Conservation (phyloP, 2,113 vertebrate species). For the Cephalopterus ornatus region DNA sequence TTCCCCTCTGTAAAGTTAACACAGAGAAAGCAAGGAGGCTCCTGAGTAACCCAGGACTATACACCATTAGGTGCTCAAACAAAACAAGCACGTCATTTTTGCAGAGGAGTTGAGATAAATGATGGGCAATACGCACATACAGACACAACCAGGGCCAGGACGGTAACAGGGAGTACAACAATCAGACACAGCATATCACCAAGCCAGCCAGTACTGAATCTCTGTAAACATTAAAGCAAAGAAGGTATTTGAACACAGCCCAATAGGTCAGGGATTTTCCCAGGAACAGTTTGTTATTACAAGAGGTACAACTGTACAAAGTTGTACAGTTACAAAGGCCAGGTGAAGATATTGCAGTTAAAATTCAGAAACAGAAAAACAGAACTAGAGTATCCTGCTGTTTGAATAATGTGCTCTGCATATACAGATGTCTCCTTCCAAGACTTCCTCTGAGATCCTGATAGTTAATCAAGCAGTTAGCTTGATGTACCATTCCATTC, state of each 20-base stretch:
- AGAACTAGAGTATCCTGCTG: not conserved
- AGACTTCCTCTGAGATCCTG: not conserved
- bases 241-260: not conserved
- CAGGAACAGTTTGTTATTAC: not conserved
- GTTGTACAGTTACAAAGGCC: no score
- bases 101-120: not conserved
- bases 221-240: not conserved
- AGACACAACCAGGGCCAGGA: not conserved
- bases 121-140: not conserved
- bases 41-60: not conserved
- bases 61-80: no score
- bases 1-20: not conserved
- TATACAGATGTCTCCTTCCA: not conserved
- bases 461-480: no score
- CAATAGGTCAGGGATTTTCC: not conserved
- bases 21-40: not conserved
- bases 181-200: not conserved
- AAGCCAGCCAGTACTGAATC: not conserved
- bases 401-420: not conserved
- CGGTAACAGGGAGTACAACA: not conserved
- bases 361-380: not conserved
- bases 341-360: not conserved
- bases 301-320: not conserved
- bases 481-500: not conserved
- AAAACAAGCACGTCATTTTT: not conserved